Percentiles rank a stretch among this genome's conserved stretches.
phyloP scores from a whole-genome alignment of 2,888 invertebrate genomes.

The Chaitophorus viminalis region DNA sequence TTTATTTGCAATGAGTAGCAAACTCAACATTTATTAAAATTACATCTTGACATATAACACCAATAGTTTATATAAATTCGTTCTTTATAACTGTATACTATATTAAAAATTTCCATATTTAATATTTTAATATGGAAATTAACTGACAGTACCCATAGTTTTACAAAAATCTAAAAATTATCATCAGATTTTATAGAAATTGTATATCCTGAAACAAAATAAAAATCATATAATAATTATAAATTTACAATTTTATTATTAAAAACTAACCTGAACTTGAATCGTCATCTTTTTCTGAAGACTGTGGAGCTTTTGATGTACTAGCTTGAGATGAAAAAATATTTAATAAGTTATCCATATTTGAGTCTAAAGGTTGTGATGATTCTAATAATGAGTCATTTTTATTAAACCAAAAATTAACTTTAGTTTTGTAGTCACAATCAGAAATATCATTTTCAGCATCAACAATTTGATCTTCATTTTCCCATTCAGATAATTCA shows the following conservation, averaged over 20 bases:
- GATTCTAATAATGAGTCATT: slow-evolving; percentile 28
- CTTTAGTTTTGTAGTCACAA: slow-evolving; percentile 26
- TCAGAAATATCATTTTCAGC: slow-evolving; percentile 14
- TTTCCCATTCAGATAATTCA: slow-evolving; percentile 50
- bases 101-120: no score
- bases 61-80: no score
- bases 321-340: not conserved
- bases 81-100: no score
- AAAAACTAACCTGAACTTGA: slow-evolving; percentile 51
- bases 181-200: slow-evolving; percentile 42
- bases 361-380: not conserved
- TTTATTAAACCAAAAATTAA: slow-evolving; percentile 54
- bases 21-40: no score
- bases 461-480: slow-evolving; percentile 31
- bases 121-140: no score
- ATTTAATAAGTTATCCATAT: not conserved
- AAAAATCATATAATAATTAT: not conserved
- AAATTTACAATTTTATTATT: not conserved
- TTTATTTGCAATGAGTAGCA: no score
- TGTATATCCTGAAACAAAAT: slow-evolving; percentile 40
- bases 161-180: no score
- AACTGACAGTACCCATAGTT: no score
- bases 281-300: slow-evolving; percentile 13
- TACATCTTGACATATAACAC: no score
- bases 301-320: slow-evolving; percentile 11